Percentiles rank a stretch among this genome's conserved stretches.
Conservation (phyloP, 2,888 invertebrate species). For the Apocheima hispidaria region DNA sequence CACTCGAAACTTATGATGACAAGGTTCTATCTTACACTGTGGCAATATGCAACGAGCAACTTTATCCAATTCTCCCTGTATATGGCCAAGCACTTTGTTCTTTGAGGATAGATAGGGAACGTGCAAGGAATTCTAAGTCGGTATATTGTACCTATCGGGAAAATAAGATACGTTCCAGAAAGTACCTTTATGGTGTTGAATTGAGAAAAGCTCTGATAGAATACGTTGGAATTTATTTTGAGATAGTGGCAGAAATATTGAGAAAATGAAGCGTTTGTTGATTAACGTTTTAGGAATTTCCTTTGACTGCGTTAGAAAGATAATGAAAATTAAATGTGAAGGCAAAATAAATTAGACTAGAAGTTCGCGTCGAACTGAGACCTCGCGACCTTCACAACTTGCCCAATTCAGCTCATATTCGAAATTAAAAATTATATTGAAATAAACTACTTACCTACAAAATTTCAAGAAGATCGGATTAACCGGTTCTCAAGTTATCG, state of each 20-base stretch:
- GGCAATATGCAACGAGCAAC: conserved; percentile 58
- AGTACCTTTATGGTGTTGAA: conserved; percentile 35
- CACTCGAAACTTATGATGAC: conserved; percentile 56
- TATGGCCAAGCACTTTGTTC: conserved; percentile 70
- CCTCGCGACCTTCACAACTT: no score
- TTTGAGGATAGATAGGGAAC: conserved; percentile 65
- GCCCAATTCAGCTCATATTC: no score
- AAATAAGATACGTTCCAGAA: conserved; percentile 40
- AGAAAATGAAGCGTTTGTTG: conserved; percentile 6
- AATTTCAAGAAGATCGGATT: no score
- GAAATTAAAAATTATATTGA: no score
- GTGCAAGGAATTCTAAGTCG: conserved; percentile 61
- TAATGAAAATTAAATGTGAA: background rate
- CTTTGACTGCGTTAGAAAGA: background rate
- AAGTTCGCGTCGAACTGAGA: background rate
- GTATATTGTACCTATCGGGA: conserved; percentile 37
- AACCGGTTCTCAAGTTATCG: no score
- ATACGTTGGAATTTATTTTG: conserved; percentile 17
- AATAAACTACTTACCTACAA: no score
- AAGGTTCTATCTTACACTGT: conserved; percentile 59
- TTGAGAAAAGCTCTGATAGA: conserved; percentile 28
- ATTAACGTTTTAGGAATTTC: background rate
- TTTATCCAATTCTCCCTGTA: conserved; percentile 65
- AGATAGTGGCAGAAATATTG: conserved; percentile 5
- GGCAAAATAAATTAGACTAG: background rate